Percentiles rank a stretch among this genome's conserved stretches.
phyloP scores from a whole-genome alignment of 2,888 invertebrate species.

The Drosophila falleni region DNA sequence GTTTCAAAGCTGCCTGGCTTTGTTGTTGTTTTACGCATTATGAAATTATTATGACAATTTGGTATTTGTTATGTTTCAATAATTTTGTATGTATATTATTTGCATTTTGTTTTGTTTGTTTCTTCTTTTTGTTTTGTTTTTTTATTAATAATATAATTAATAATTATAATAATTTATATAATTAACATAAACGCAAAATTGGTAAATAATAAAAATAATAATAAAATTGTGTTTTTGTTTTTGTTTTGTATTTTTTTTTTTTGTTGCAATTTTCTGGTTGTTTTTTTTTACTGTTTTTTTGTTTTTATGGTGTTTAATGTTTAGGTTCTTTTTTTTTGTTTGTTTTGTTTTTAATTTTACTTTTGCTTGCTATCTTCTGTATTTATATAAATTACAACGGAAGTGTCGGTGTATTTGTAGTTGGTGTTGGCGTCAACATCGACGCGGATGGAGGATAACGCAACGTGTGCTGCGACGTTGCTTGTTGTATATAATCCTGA shows the following conservation, averaged over 20 bases:
- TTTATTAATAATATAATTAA: constrained; percentile 81
- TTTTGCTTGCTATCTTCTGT: constrained; percentile 31
- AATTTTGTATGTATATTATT: constrained; percentile 53
- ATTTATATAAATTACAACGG: constrained; percentile 85
- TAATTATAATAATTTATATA: constrained; percentile 84
- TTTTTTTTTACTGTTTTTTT: constrained; percentile 55
- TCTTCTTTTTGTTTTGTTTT: constrained; percentile 46
- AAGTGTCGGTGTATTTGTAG: constrained; percentile 86
- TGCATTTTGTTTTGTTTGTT: constrained; percentile 55
- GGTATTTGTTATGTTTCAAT: constrained; percentile 43
- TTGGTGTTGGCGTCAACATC: constrained; percentile 86
- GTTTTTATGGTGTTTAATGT: constrained; percentile 44
- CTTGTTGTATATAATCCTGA: constrained; percentile 87
- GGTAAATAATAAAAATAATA: constrained; percentile 83
- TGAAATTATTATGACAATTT: constrained; percentile 50
- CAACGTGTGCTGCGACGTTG: constrained; percentile 86
- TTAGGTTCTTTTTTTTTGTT: constrained; percentile 21
- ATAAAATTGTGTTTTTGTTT: constrained; percentile 64
- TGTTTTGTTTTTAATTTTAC: constrained; percentile 9
- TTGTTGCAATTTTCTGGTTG: constrained; percentile 35
- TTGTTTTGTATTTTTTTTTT: constrained; percentile 56
- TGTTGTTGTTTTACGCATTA: constrained; percentile 28
- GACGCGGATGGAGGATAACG: constrained; percentile 86
- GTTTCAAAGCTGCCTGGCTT: constrained; percentile 40
- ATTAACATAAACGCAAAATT: constrained; percentile 84